These are phyloP conservation scores for Kryphioiulus occultus DNA, from an alignment of 2,888 invertebrate species.

Conservation along the genomic window DNA sequence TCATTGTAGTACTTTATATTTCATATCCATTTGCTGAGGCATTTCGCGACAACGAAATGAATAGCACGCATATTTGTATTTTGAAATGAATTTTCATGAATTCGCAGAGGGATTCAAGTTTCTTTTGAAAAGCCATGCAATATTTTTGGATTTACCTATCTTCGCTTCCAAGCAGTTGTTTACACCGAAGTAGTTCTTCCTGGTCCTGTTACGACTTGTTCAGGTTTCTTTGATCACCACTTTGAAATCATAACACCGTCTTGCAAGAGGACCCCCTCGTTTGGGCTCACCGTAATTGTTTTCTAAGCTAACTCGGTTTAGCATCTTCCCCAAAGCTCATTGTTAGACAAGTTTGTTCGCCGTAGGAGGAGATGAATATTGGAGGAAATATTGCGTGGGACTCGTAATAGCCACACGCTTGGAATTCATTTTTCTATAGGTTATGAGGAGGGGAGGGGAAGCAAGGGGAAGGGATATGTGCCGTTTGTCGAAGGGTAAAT, in stretches of 20 bases:
- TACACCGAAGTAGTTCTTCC: neutral
- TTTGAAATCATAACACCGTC: neutral
- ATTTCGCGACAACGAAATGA: too few species aligned
- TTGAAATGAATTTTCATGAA: neutral
- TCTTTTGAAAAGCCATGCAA: neutral
- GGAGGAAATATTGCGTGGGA: neutral
- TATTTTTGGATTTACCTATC: too few species aligned
- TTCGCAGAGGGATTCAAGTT: neutral
- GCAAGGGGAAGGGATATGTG: neutral
- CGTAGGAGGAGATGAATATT: neutral
- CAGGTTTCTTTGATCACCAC: neutral
- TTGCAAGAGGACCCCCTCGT: neutral
- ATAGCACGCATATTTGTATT: too few species aligned
- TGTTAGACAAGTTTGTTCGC: neutral
- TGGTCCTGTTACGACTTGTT: neutral
- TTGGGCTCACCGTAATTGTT: neutral
- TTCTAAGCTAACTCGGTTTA: slow-evolving; percentile 4
- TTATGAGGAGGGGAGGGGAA: neutral
- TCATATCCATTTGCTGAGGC: too few species aligned
- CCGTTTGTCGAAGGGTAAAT: slow-evolving; percentile 30
- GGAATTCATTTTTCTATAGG: neutral
- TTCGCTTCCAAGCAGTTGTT: neutral
- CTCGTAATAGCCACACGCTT: neutral
- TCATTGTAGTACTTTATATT: too few species aligned
- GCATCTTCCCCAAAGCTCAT: neutral